Conservation (phyloP, 1,140 invertebrate genomes). For the Pomacea maculata region DNA sequence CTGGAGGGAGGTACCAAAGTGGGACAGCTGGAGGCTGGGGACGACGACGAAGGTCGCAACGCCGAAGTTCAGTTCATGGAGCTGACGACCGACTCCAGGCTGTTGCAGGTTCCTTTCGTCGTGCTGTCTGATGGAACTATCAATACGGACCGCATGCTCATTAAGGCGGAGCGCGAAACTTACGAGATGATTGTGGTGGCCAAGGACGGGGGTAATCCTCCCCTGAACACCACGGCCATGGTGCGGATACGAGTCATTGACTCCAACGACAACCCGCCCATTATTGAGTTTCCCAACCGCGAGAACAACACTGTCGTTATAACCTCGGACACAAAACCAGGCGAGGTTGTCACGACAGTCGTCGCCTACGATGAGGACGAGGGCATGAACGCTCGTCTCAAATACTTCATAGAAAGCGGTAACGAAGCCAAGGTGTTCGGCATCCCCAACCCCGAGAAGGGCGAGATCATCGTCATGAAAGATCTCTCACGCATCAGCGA, state of each 20-base stretch:
- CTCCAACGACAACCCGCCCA: constrained; percentile 77
- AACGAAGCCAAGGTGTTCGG: constrained; percentile 83
- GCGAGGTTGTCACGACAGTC: constrained; percentile 69
- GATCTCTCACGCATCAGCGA: constrained; percentile 77
- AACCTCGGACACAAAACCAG: constrained; percentile 89
- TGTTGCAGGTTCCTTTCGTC: constrained; percentile 75
- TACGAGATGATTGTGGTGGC: constrained; percentile 89
- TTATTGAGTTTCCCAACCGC: constrained; percentile 49
- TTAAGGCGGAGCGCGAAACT: constrained; percentile 80
- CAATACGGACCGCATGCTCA: constrained; percentile 77
- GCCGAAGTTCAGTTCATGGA: constrained; percentile 76
- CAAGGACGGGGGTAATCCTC: constrained; percentile 86
- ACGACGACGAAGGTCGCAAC: constrained; percentile 83
- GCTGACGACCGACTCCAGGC: background rate
- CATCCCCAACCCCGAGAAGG: constrained; percentile 73
- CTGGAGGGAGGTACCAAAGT: constrained; percentile 77
- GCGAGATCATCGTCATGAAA: constrained; percentile 84
- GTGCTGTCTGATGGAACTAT: constrained; percentile 86
- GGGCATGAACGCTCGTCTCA: constrained; percentile 71
- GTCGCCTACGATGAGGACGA: constrained; percentile 66
- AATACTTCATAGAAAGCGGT: constrained; percentile 78
- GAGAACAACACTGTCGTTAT: constrained; percentile 76
- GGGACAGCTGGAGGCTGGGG: constrained; percentile 83
- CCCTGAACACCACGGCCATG: constrained; percentile 84
- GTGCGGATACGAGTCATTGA: constrained; percentile 81